Conservation (phyloP, 1,140 invertebrate genomes). For the Atta texana region DNA sequence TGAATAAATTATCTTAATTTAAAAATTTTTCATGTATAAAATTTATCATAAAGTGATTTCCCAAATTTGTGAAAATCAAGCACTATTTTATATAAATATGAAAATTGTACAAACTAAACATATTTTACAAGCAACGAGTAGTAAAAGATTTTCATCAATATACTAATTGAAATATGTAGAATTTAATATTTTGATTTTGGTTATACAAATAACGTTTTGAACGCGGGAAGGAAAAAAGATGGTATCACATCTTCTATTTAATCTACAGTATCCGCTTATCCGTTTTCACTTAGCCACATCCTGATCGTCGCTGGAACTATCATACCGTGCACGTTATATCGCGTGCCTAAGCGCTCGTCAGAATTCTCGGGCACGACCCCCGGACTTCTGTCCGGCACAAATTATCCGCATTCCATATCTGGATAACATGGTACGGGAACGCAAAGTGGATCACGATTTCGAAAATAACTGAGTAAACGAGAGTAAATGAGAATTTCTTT, state of each 20-base stretch:
- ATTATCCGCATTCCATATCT: constrained; percentile 72
- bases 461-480: background rate
- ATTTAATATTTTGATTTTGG: background rate
- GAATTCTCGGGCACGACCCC: constrained; percentile 25
- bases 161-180: background rate
- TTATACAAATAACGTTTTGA: constrained; percentile 31
- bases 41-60: background rate
- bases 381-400: constrained; percentile 51
- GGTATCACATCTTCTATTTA: background rate
- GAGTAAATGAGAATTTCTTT: constrained; percentile 74
- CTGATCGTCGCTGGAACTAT: constrained; percentile 48
- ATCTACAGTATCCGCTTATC: constrained; percentile 18
- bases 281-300: constrained; percentile 53
- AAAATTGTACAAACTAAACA: background rate
- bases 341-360: constrained; percentile 53
- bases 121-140: background rate
- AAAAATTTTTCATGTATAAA: background rate
- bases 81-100: too few relatives aligned
- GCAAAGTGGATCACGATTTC: constrained; percentile 17
- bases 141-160: constrained; percentile 1
- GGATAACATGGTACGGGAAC: constrained; percentile 22
- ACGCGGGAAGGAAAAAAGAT: too few relatives aligned
- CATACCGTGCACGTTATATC: constrained; percentile 43
- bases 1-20: background rate
- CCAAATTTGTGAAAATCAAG: background rate